Base-by-base conservation (phyloP, 2,797 vertebrate genomes). In the Sphenodon punctatus region DNA sequence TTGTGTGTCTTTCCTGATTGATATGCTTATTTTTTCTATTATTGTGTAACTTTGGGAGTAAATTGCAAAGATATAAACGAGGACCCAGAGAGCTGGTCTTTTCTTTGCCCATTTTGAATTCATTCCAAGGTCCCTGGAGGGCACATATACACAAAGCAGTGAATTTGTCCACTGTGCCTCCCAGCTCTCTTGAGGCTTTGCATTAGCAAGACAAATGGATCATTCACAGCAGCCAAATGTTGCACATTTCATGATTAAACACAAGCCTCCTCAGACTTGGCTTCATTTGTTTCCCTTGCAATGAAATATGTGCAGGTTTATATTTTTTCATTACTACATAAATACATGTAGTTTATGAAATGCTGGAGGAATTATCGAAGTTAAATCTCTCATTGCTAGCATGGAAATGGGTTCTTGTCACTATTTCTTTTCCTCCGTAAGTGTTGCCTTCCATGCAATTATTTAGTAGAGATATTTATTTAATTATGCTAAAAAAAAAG, bases 141-240 rank as follows among this genome's bases (percentile, higher is more conserved):
- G 80, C 82, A 71, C 67, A 55, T 6, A 13, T 3, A 25, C 16
- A 51, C 56, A 70, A 71, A 51, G 60, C 71, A 5, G 22, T 53
- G 70, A 89, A 83, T 86, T 84, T 90, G 74, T 66, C 86, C 70
- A 56, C 61, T 58, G 48, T 81, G 77, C 38, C 30, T 88, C 72
- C n/a, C 51, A 22, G 43, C 2, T 32, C 67, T 89, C 89, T 55
- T 2, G 9, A 82, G 64, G 55, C 13, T 81, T 89, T 89, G 69
- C 87, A 69, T 94, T 93, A 92, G 67, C 75, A 88, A 94, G 90
- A 96, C 85, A 94, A 95, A 95, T 89, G 73, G 82, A 84, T 89
- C 88, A 92, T 90, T 93, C 88, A 32, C 69, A 27, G 14, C 66
- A 85, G 83, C 90, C 92, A 89, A 94, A 93, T 90, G 89, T 63